These are phyloP conservation scores for Drosophila kohkoa DNA, from an alignment of 1,140 invertebrate species.

Conservation along the genomic window DNA sequence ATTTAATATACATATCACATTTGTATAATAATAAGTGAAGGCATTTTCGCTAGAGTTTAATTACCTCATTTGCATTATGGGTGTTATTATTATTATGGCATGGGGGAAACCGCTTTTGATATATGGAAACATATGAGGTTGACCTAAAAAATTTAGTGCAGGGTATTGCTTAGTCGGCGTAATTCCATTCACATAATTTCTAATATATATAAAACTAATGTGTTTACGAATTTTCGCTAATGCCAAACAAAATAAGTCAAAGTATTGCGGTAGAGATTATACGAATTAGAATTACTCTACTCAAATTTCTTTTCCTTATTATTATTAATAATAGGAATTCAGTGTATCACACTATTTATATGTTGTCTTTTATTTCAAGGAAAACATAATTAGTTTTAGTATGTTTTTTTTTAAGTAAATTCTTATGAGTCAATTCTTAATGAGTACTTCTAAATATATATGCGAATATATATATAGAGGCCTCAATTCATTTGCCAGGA, in stretches of 20 bases:
- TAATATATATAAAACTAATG: not conserved
- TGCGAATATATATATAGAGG: not conserved
- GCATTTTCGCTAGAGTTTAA: not conserved
- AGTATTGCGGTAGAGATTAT: not conserved
- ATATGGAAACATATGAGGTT: too few relatives aligned
- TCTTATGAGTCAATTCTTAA: not conserved
- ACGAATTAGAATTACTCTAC: not conserved
- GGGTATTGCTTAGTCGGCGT: not conserved
- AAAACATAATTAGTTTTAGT: too few relatives aligned
- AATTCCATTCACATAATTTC: not conserved
- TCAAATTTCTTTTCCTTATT: not conserved
- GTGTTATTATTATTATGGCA: too few relatives aligned
- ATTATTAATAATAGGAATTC: too few relatives aligned
- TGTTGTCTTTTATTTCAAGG: too few relatives aligned
- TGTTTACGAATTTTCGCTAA: not conserved
- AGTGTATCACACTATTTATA: too few relatives aligned
- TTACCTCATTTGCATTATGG: not conserved
- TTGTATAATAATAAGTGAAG: not conserved
- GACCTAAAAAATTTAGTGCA: not conserved
- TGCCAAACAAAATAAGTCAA: not conserved
- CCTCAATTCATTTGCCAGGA: not conserved
- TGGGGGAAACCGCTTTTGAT: too few relatives aligned
- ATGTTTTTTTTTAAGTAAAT: too few relatives aligned
- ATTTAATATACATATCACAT: constrained; percentile 1
- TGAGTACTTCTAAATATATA: not conserved